Evolutionary conservation across 2,113 vertebrate genomes (phyloP).

Genomic region (Galbula dea): DNA sequence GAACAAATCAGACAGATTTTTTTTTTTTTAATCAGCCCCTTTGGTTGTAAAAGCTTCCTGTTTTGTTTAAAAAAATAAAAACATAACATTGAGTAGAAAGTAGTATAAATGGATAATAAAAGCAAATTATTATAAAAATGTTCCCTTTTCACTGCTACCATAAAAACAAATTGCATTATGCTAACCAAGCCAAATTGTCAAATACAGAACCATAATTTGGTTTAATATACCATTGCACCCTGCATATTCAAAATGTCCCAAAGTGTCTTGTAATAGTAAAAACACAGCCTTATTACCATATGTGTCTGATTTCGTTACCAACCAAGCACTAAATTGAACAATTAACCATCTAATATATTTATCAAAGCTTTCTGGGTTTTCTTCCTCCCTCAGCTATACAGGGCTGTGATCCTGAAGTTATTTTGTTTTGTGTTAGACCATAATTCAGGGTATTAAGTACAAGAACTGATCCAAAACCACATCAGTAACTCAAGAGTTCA

Average conservation of each 20-base stretch:
- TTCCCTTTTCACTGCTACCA: constrained; percentile 12
- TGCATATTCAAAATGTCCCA: constrained; percentile 22
- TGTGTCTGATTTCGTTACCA: background rate
- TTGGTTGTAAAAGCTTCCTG: background rate
- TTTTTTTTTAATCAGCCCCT: background rate
- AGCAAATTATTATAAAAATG: constrained; percentile 47
- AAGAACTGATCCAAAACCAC: background rate
- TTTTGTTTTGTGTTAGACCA: background rate
- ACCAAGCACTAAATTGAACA: constrained; percentile 19
- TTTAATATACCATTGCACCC: constrained; percentile 16
- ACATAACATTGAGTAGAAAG: background rate
- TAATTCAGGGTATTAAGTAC: background rate
- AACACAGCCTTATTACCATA: background rate
- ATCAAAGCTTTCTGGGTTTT: background rate
- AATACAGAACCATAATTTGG: constrained; percentile 19
- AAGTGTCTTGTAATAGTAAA: background rate
- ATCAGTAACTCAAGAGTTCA: background rate
- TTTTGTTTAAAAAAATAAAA: constrained; percentile 13
- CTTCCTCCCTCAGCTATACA: background rate
- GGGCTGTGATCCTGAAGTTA: background rate
- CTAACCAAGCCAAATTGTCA: constrained; percentile 45
- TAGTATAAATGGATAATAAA: constrained; percentile 35
- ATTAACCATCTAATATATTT: constrained; percentile 19
- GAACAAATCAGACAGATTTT: background rate
- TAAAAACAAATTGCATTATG: constrained; percentile 44